Evolutionary conservation across 2,797 vertebrate genomes (phyloP).

Genomic region (Cirrhinus molitorella): DNA sequence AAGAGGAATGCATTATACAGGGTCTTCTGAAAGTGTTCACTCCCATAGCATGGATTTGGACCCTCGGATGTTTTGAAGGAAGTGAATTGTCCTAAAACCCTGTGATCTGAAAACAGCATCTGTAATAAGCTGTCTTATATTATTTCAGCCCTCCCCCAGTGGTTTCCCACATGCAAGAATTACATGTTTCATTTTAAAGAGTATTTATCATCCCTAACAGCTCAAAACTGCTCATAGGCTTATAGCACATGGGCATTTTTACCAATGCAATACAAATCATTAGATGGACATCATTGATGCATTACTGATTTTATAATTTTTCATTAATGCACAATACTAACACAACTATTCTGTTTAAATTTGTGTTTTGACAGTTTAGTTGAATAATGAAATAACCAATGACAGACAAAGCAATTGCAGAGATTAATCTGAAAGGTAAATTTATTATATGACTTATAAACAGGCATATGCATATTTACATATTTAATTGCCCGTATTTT

Average conservation of each 20-base stretch:
- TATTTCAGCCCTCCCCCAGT: background rate
- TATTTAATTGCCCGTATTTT: background rate
- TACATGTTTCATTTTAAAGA: too few relatives aligned
- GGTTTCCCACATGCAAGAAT: too few relatives aligned
- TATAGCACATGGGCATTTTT: too few relatives aligned
- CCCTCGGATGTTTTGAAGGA: background rate
- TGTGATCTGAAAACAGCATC: slow-evolving; percentile 6
- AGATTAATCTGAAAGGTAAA: background rate
- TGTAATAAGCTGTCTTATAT: background rate
- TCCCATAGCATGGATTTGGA: background rate
- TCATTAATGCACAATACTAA: background rate
- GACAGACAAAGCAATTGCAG: background rate
- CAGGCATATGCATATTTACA: background rate
- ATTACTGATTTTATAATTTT: too few relatives aligned
- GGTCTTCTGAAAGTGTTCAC: slow-evolving; percentile 33
- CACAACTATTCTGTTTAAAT: background rate
- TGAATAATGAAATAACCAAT: background rate
- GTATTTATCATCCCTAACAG: too few relatives aligned
- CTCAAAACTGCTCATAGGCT: too few relatives aligned
- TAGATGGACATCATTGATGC: too few relatives aligned
- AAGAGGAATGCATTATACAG: slow-evolving; percentile 33
- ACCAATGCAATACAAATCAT: too few relatives aligned
- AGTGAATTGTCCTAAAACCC: background rate
- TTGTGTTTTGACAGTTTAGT: background rate
- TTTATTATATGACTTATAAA: background rate